Evolutionary conservation across 1,140 invertebrate species (phyloP), one percentile per base, ranked within the genome.

Genomic region (Anagrus nilaparvatae): DNA sequence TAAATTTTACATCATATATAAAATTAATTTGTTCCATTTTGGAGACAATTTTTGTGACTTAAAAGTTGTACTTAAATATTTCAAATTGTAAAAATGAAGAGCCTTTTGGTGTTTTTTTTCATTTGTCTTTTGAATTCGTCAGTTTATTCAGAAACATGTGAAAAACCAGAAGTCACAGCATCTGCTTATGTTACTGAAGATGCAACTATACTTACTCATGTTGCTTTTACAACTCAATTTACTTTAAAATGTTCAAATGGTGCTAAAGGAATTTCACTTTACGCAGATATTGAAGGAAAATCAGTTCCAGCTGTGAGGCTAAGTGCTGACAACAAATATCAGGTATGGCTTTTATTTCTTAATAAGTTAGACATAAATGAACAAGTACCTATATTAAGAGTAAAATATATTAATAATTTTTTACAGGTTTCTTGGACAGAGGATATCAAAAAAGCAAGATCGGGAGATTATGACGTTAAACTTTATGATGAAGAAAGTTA

Each of bases 401-500:
- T 31, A 19, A 2, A 12, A 14, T n/a, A n/a, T n/a, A n/a, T n/a
- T 35, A 23, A 35, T 21, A 23, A 20, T 29, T 43, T 28, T 43
- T 24, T 48, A 47, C 59, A 94, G 84, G 80, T 96, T 12, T 94
- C 88, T 50, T 94, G 88, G 86, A 85, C 83, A 34, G 86, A 92
- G 61, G 89, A 93, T 44, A 72, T 82, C 6, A 80, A 83, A 25
- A 83, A 82, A 52, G 79, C 87, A 1, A 74, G 74, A 29, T 80
- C 83, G 39, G 91, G 90, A 24, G 77, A 81, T 33, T 82, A 88
- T 49, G 70, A 73, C 35, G 73, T 95, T n/a, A 79, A 81, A 47
- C 66, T 97, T 3, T 88, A 83, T 56, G 87, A 94, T 57, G 91
- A 96, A 69, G 90, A 95, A 60, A 86, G 87, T 44, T 94, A 85